Percentiles rank a stretch among this genome's conserved stretches.
These are phyloP conservation scores for Ladona fulva DNA, from an alignment of 1,140 invertebrate species.

Conservation along the genomic window DNA sequence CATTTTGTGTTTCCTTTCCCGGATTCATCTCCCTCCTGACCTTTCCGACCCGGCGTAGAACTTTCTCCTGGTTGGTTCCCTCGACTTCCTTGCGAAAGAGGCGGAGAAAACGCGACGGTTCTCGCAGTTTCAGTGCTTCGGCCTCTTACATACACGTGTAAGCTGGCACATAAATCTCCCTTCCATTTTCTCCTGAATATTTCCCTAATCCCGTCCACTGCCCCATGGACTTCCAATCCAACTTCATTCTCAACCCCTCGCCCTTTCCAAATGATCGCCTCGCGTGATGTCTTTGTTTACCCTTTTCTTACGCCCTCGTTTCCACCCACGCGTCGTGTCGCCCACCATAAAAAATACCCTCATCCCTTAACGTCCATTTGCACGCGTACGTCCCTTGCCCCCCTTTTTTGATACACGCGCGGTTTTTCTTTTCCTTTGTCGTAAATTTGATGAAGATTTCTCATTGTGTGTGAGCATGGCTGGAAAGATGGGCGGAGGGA, in stretches of 20 bases:
- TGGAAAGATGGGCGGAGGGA: too few relatives aligned
- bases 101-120: too few relatives aligned
- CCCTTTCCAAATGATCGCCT: not conserved
- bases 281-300: slow-evolving; percentile 4
- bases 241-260: not conserved
- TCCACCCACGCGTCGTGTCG: too few relatives aligned
- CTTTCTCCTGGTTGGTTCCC: too few relatives aligned
- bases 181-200: not conserved
- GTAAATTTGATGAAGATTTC: too few relatives aligned
- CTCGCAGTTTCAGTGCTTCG: too few relatives aligned
- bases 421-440: too few relatives aligned
- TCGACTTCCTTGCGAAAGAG: too few relatives aligned
- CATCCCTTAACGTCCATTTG: not conserved
- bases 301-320: not conserved
- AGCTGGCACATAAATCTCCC: not conserved
- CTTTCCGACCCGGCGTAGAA: too few relatives aligned
- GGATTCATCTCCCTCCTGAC: too few relatives aligned
- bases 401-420: not conserved
- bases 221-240: not conserved
- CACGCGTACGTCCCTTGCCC: not conserved
- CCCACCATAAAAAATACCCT: not conserved
- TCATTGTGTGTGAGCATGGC: too few relatives aligned
- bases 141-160: not conserved
- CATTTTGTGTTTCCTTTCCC: too few relatives aligned
- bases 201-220: not conserved